phyloP scores from a whole-genome alignment of 2,888 invertebrate genomes.

The Sarcophaga caerulescens region DNA sequence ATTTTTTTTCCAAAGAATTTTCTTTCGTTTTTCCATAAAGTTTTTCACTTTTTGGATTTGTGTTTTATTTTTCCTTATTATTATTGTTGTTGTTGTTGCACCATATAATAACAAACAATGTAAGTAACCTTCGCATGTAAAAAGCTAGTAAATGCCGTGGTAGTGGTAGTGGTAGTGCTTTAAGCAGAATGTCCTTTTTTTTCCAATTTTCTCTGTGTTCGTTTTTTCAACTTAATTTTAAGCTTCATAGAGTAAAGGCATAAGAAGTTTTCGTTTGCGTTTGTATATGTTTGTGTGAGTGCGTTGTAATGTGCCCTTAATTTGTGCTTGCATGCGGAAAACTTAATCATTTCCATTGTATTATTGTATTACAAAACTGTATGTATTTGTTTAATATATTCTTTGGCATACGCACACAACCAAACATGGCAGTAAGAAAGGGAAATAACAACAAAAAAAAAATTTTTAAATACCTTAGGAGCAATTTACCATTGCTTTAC shows the following conservation, averaged over 20 bases:
- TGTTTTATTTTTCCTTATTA: not conserved
- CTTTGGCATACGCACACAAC: conserved; percentile 40
- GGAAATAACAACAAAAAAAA: not conserved
- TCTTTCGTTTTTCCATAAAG: not conserved
- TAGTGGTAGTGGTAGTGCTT: not conserved
- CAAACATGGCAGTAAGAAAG: not conserved
- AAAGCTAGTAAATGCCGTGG: not conserved
- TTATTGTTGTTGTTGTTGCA: conserved; percentile 6
- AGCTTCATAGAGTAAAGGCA: conserved; percentile 49
- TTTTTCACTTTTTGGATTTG: conserved; percentile 11
- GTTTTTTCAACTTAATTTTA: conserved; percentile 55
- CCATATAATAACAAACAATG: conserved; percentile 31
- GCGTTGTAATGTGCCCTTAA: conserved; percentile 47
- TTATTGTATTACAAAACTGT: conserved; percentile 49
- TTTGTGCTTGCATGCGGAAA: conserved; percentile 70
- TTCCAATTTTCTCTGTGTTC: conserved; percentile 20
- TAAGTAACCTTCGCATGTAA: conserved; percentile 35
- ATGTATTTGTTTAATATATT: conserved; percentile 63
- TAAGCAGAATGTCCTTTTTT: conserved; percentile 52
- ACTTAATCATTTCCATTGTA: conserved; percentile 70
- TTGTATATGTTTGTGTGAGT: conserved; percentile 30
- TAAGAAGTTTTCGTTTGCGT: conserved; percentile 10
- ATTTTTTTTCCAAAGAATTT: conserved; percentile 20
- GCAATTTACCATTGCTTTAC: not conserved
- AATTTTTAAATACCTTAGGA: not conserved